phyloP scores from a whole-genome alignment of 2,113 vertebrate genomes.

The Grammomys dolichurus region DNA sequence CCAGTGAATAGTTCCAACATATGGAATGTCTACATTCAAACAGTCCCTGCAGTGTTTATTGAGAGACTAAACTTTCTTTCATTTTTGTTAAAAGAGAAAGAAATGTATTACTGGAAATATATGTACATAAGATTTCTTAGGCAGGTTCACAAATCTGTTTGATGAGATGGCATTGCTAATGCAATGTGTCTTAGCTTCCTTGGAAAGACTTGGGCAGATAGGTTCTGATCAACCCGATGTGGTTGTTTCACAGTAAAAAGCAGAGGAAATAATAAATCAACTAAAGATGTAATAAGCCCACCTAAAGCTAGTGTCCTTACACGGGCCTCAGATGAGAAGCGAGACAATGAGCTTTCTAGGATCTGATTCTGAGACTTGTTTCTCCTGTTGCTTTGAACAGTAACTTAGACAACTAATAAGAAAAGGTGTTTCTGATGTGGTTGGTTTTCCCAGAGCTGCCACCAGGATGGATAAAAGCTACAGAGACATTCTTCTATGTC shows the following conservation, averaged over 20 bases:
- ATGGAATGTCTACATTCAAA: neutral
- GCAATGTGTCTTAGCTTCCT: slow-evolving; percentile 22
- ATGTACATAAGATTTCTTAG: neutral
- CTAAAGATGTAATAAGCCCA: neutral
- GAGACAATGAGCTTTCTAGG: neutral
- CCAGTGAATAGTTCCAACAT: neutral
- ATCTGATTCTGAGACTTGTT: slow-evolving; percentile 24
- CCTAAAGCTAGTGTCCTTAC: slow-evolving; percentile 29
- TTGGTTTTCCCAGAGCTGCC: slow-evolving; percentile 46
- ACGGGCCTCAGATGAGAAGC: neutral
- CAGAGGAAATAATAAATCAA: neutral
- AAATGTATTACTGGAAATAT: neutral
- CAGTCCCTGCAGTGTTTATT: neutral
- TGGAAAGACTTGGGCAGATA: neutral
- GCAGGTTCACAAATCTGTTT: slow-evolving; percentile 11
- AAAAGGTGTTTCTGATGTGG: slow-evolving; percentile 7
- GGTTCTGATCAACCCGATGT: neutral
- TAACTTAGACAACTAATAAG: neutral
- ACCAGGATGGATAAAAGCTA: slow-evolving; percentile 22
- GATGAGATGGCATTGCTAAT: slow-evolving; percentile 13
- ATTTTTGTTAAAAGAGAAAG: slow-evolving; percentile 42
- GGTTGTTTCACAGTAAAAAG: neutral
- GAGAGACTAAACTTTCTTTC: neutral
- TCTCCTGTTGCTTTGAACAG: neutral
- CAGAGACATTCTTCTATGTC: neutral